Percentiles rank a stretch among this genome's conserved stretches.
Evolutionary conservation across 2,888 invertebrate species (phyloP).

Genomic region (Hydraecia micacea): DNA sequence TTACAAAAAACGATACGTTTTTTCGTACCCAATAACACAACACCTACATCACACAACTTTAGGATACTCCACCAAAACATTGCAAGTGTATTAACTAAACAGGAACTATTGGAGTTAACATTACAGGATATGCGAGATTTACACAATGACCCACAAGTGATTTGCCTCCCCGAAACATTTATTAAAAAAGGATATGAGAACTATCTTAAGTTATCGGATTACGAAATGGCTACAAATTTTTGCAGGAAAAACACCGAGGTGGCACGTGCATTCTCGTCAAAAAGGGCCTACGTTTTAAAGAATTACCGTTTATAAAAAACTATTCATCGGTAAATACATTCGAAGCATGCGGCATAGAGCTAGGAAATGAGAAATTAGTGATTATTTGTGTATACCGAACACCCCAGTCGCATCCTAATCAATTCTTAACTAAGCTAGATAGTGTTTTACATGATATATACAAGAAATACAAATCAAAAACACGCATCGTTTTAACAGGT

Average conservation of each 20-base stretch:
- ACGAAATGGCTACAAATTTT: constrained; percentile 1
- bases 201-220: background rate
- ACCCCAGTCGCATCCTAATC: background rate
- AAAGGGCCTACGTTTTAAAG: background rate
- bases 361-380: background rate
- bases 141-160: background rate
- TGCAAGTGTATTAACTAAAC: background rate
- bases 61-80: background rate
- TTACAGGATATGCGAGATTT: background rate
- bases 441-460: too few species aligned
- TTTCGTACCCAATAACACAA: background rate
- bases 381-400: background rate
- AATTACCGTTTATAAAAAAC: background rate
- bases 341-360: background rate
- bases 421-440: background rate
- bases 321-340: background rate
- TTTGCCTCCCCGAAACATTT: constrained; percentile 8
- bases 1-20: background rate
- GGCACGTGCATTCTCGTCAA: background rate
- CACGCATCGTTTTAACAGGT: too few species aligned
- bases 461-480: too few species aligned
- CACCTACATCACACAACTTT: background rate
- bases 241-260: constrained; percentile 1
- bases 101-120: background rate
- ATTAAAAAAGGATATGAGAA: constrained; percentile 8